Conservation (phyloP, 1,140 invertebrate genomes). For the Eriosoma lanigerum region DNA sequence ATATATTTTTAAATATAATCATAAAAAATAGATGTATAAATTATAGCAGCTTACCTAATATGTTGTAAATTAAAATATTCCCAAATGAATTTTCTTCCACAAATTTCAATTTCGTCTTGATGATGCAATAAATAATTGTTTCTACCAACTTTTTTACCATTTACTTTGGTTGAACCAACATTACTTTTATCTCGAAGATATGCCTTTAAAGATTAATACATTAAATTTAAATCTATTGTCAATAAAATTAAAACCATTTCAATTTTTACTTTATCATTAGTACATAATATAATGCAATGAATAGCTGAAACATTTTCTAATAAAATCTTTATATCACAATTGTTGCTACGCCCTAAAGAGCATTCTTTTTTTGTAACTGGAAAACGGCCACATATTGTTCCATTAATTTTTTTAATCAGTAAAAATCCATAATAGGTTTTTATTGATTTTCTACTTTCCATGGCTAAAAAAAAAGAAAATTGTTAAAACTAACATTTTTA, state of each 20-base stretch:
- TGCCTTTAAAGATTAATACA: background rate
- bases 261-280: conserved; percentile 29
- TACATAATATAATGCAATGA: conserved; percentile 13
- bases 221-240: background rate
- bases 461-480: conserved; percentile 13
- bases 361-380: conserved; percentile 26
- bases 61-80: background rate
- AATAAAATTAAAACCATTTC: background rate
- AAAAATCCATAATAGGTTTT: conserved; percentile 39
- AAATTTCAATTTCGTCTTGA: conserved; percentile 39
- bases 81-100: conserved; percentile 31
- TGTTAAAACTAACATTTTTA: no score
- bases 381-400: conserved; percentile 5
- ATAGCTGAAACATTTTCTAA: conserved; percentile 21
- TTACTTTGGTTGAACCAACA: conserved; percentile 41
- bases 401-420: background rate
- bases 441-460: background rate
- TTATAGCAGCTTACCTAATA: background rate
- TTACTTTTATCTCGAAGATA: conserved; percentile 39
- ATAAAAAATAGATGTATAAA: background rate
- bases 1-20: background rate
- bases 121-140: conserved; percentile 34
- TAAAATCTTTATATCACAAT: conserved; percentile 21
- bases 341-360: background rate
- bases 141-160: conserved; percentile 35